These are phyloP conservation scores for Meda fulgida DNA, from an alignment of 2,797 vertebrate genomes.

Conservation along the genomic window DNA sequence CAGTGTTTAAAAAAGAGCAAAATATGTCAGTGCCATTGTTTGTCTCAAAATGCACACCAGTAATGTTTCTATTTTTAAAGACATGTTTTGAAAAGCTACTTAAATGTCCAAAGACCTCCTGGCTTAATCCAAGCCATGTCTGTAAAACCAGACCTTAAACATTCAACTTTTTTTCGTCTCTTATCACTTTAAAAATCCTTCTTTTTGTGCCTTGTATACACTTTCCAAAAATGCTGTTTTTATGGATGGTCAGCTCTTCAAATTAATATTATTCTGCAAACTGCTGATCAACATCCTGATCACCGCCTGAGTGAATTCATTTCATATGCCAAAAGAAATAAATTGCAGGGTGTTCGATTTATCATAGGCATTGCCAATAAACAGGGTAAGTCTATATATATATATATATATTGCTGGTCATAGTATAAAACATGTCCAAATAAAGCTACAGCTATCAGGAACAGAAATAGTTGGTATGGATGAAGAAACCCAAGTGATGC, in stretches of 20 bases:
- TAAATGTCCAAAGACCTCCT: too few relatives aligned
- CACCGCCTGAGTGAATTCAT: constrained; percentile 19
- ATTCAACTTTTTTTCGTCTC: neutral
- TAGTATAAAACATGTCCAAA: constrained; percentile 35
- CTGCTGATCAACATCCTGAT: constrained; percentile 26
- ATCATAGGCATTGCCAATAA: constrained; percentile 46
- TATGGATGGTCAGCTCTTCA: constrained; percentile 4
- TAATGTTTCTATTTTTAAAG: too few relatives aligned
- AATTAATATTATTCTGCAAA: neutral
- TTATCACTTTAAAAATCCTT: neutral
- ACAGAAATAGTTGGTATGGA: constrained; percentile 8
- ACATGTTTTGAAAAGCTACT: too few relatives aligned
- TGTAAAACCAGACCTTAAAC: neutral
- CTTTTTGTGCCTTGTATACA: too few relatives aligned
- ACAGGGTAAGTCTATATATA: neutral
- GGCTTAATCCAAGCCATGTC: neutral
- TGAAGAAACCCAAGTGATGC: constrained; percentile 20
- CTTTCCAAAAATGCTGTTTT: neutral
- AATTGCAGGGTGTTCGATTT: constrained; percentile 32
- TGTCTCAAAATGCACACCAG: too few relatives aligned
- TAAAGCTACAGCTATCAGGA: constrained; percentile 3
- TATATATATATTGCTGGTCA: neutral
- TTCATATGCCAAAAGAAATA: constrained; percentile 34
- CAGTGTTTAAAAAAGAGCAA: too few relatives aligned
- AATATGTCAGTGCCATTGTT: too few relatives aligned